Evolutionary conservation across 2,888 invertebrate genomes (phyloP), one percentile per base, ranked within the genome.

Genomic region (Halocaridina rubra): DNA sequence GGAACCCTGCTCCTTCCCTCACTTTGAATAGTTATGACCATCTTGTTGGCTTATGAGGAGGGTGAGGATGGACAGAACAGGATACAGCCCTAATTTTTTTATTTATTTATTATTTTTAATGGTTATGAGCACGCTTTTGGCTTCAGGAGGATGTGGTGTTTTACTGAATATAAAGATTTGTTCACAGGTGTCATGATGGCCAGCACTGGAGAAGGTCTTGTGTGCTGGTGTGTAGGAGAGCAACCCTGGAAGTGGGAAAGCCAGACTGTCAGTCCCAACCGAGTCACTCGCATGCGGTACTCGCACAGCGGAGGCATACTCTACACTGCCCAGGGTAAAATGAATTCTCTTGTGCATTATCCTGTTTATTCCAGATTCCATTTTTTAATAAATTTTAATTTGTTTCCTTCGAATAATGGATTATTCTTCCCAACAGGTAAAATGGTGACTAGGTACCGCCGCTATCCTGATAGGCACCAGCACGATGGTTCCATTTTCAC

Each of bases 391-490:
- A n/a, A n/a, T 59, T 59, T 8, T 59, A 4, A 59, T 7, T 59
- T 4, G 22, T 22, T 59, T 59, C 4, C 5, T 59, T 59, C 22
- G 22, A 8, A 59, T 59, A n/a, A 59, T 59, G 61, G 1, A 30
- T 29, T 3, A 1, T 2, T 13, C 16, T 2, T 91, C 7, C 91
- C 91, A 86, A 91, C 92, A 81, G 91, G 91, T 29, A 92, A 92
- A 3, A 90, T 91, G 79, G 89, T 92, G 7, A 89, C 91, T 81
- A 89, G 92, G 80, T 92, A 92, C 86, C 89, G 92, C 46, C 90
- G 92, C 30, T 92, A 92, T 89, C 92, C 92, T 22, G 91, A 92
- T 86, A 91, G 91, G 86, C 92, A 92, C 84, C 91, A 91, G 86
- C 91, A 90, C 88, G 89, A 92, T 16, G 92, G 92, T 32, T 91